These are phyloP conservation scores for Hypselothyrea guttata DNA, from an alignment of 2,888 invertebrate species.

Conservation along the genomic window DNA sequence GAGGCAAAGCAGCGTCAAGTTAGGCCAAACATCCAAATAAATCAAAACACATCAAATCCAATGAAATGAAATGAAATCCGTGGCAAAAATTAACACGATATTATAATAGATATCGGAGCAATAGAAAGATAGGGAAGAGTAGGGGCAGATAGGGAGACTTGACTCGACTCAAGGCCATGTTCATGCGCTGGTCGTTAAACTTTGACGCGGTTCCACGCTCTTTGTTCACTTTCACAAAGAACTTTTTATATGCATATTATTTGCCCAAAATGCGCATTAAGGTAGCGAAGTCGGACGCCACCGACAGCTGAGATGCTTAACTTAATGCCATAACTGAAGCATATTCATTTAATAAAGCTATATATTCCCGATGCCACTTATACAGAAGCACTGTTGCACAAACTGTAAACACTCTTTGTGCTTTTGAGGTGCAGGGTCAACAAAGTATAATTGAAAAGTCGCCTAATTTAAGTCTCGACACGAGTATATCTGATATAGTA, in stretches of 20 bases:
- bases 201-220: slow-evolving; percentile 23
- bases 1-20: slow-evolving; percentile 42
- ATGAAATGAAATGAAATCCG: slow-evolving; percentile 46
- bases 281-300: slow-evolving; percentile 1
- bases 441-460: slow-evolving; percentile 15
- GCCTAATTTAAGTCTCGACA: slow-evolving; percentile 37
- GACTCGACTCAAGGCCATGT: slow-evolving; percentile 64
- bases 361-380: no score
- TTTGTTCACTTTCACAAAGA: slow-evolving; percentile 61
- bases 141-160: slow-evolving; percentile 5
- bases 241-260: slow-evolving; percentile 24
- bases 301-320: no score
- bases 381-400: no score
- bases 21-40: slow-evolving; percentile 42
- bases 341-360: no score
- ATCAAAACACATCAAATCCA: slow-evolving; percentile 47
- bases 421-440: no score
- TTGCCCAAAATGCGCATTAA: slow-evolving; percentile 60
- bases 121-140: neutral
- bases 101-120: slow-evolving; percentile 24
- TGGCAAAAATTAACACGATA: slow-evolving; percentile 57
- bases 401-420: no score
- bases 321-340: no score
- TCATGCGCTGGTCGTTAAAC: slow-evolving; percentile 63
- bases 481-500: no score